These are phyloP conservation scores for Apogon talboti DNA, from an alignment of 2,797 vertebrate species.

Conservation along the genomic window DNA sequence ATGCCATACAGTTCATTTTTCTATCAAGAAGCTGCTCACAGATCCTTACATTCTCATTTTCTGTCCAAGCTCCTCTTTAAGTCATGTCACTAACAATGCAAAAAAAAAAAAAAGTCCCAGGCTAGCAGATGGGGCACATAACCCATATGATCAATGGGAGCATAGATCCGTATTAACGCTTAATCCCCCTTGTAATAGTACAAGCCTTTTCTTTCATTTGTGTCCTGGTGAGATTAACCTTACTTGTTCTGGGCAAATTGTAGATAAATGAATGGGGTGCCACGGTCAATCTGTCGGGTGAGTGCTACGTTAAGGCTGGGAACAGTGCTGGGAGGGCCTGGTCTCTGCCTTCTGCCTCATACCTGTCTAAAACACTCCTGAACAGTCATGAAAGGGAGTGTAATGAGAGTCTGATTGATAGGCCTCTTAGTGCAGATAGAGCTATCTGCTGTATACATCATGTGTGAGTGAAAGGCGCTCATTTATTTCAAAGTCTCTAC, in stretches of 20 bases:
- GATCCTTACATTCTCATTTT: constrained; percentile 24
- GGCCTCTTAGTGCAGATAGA: constrained; percentile 1
- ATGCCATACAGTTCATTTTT: constrained; percentile 18
- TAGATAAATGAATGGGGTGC: constrained; percentile 30
- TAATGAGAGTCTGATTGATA: constrained; percentile 21
- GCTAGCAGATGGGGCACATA: constrained; percentile 5
- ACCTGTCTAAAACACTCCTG: constrained; percentile 5
- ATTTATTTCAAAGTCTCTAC: constrained; percentile 8
- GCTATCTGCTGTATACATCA: constrained; percentile 1
- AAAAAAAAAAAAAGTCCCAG: not conserved
- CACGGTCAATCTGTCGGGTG: constrained; percentile 15
- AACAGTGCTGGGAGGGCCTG: constrained; percentile 14
- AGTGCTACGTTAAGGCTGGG: constrained; percentile 12
- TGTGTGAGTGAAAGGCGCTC: not conserved
- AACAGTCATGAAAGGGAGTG: constrained; percentile 33
- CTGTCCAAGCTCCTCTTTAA: constrained; percentile 10
- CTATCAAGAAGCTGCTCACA: constrained; percentile 20
- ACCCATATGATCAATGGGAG: not conserved
- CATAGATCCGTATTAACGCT: constrained; percentile 2
- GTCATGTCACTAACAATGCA: constrained; percentile 2
- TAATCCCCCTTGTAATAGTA: not conserved
- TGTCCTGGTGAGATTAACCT: constrained; percentile 19
- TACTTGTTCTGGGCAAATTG: constrained; percentile 34
- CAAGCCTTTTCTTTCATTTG: not conserved
- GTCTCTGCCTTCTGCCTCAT: constrained; percentile 21